These are phyloP conservation scores for Noctua fimbriata DNA, from an alignment of 2,888 invertebrate genomes.

Conservation along the genomic window DNA sequence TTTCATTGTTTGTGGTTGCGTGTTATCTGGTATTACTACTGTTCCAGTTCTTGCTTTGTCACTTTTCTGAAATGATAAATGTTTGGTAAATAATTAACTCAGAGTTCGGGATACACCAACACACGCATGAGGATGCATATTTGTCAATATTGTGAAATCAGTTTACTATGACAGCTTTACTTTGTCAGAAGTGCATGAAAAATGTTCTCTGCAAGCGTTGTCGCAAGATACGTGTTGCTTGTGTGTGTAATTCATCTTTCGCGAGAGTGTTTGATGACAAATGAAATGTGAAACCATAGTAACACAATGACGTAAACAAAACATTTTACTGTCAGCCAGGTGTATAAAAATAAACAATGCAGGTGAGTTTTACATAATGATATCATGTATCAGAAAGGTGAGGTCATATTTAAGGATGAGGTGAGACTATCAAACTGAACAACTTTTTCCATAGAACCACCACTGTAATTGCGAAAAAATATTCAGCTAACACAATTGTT, in stretches of 20 bases:
- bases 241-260: too few relatives aligned
- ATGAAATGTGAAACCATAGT: conserved; percentile 22
- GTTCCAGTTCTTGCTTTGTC: conserved; percentile 34
- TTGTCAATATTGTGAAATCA: conserved; percentile 5
- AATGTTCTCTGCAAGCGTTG: neutral
- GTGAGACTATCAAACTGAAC: neutral
- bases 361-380: neutral
- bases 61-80: conserved; percentile 45
- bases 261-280: neutral
- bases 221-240: neutral
- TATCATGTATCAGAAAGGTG: neutral
- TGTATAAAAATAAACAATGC: neutral
- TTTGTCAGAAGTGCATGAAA: neutral
- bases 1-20: conserved; percentile 10
- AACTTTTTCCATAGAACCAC: neutral
- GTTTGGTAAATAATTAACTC: conserved; percentile 5
- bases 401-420: neutral
- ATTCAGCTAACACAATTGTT: neutral
- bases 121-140: neutral
- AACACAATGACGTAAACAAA: neutral
- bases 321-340: neutral
- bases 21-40: conserved; percentile 28
- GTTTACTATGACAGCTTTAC: neutral
- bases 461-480: neutral
- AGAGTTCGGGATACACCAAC: neutral